Evolutionary conservation across 2,113 vertebrate genomes (phyloP).

Genomic region (Myotis yumanensis): DNA sequence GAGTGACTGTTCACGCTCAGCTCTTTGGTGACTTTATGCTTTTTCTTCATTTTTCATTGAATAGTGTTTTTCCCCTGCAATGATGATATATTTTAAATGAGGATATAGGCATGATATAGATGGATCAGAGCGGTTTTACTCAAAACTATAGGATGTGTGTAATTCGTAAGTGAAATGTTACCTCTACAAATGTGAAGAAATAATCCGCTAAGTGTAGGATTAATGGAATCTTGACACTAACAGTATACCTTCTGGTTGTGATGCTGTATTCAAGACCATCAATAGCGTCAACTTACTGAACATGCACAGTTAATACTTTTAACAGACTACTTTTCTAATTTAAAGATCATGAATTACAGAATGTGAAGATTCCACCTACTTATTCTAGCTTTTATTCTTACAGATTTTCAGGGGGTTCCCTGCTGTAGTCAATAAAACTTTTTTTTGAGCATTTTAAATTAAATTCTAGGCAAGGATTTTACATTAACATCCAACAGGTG

Average conservation of each 20-base stretch:
- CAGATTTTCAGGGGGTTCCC: neutral
- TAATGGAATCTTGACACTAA: no score
- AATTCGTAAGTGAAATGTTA: rapidly evolving
- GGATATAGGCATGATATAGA: rapidly evolving
- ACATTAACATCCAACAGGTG: neutral
- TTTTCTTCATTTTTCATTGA: neutral
- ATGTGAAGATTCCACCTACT: neutral
- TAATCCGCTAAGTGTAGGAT: neutral
- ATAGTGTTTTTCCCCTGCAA: neutral
- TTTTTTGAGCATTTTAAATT: slow-evolving; percentile 18
- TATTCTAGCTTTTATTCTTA: neutral
- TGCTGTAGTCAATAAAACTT: neutral
- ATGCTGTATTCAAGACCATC: rapidly evolving
- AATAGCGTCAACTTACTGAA: neutral
- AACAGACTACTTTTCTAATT: neutral
- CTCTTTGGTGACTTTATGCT: no score
- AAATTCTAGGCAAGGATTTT: neutral
- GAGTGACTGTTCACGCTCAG: neutral
- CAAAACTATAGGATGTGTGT: neutral
- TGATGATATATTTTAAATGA: rapidly evolving
- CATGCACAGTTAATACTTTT: neutral
- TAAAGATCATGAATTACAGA: neutral
- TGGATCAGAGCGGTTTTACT: neutral
- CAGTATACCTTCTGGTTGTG: rapidly evolving
- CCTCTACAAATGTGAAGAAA: neutral